These are phyloP conservation scores for Parasteatoda tepidariorum DNA, from an alignment of 1,140 invertebrate genomes.

Conservation along the genomic window DNA sequence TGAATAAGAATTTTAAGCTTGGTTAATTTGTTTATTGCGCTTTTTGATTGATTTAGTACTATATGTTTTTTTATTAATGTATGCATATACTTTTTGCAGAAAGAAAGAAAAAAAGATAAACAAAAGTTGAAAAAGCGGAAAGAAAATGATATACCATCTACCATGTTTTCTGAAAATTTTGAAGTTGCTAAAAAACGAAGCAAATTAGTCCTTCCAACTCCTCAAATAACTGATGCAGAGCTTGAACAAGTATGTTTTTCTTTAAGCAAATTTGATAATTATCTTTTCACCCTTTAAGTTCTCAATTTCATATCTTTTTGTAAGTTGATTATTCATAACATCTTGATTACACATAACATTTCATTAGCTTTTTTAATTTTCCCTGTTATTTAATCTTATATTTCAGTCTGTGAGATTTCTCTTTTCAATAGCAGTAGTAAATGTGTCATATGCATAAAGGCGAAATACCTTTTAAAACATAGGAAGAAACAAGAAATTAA, in stretches of 20 bases:
- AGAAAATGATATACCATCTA: slow-evolving; percentile 94
- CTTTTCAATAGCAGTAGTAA: no score
- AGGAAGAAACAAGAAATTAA: no score
- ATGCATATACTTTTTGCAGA: slow-evolving; percentile 66
- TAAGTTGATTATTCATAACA: background rate
- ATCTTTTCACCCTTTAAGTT: background rate
- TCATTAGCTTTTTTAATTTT: no score
- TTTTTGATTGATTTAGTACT: no score
- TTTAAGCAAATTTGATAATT: background rate
- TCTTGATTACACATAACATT: background rate
- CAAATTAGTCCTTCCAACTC: slow-evolving; percentile 94
- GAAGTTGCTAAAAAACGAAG: slow-evolving; percentile 94
- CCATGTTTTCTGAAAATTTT: slow-evolving; percentile 84
- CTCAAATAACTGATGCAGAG: slow-evolving; percentile 92
- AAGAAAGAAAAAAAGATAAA: slow-evolving; percentile 89
- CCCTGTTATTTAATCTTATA: no score
- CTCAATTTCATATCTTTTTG: no score
- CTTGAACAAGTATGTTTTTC: slow-evolving; percentile 73
- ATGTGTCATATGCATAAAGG: no score
- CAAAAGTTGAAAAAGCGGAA: slow-evolving; percentile 93
- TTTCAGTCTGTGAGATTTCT: no score
- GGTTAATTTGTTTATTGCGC: no score
- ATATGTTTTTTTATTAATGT: background rate
- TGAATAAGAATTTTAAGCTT: no score
- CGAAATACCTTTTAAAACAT: no score